Percentiles rank a stretch among this genome's conserved stretches.
These are phyloP conservation scores for Acanthoscelides obtectus DNA, from an alignment of 2,888 invertebrate species.

Conservation along the genomic window DNA sequence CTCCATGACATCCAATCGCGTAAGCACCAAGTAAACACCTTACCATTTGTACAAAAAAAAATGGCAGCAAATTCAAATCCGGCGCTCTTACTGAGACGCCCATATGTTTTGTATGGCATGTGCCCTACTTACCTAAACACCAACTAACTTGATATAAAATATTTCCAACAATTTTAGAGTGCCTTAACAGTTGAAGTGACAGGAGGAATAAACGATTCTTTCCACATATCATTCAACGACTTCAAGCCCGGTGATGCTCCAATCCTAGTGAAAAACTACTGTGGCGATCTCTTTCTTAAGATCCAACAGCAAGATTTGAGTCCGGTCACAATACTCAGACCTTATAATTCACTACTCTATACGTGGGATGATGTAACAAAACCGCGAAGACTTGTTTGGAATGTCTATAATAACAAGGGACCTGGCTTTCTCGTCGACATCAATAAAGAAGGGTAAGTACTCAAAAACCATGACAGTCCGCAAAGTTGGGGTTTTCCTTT, in stretches of 20 bases:
- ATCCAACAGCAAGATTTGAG: slow-evolving; percentile 62
- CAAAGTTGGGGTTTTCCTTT: too few species aligned
- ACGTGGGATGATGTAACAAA: slow-evolving; percentile 83
- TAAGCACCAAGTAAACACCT: background rate
- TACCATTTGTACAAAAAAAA: too few species aligned
- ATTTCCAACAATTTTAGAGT: slow-evolving; percentile 47
- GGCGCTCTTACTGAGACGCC: too few species aligned
- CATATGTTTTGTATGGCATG: background rate
- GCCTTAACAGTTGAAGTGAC: slow-evolving; percentile 67
- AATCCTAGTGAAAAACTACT: slow-evolving; percentile 77
- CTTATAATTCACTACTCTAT: slow-evolving; percentile 70
- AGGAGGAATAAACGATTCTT: slow-evolving; percentile 69
- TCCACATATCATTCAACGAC: slow-evolving; percentile 68
- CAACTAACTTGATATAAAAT: slow-evolving; percentile 1
- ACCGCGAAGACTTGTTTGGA: slow-evolving; percentile 71
- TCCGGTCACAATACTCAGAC: slow-evolving; percentile 70
- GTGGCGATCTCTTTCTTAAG: slow-evolving; percentile 75
- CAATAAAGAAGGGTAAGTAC: slow-evolving; percentile 60
- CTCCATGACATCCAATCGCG: too few species aligned
- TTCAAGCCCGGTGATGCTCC: slow-evolving; percentile 77
- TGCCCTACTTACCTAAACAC: too few species aligned
- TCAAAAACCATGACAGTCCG: too few species aligned
- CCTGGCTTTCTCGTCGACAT: slow-evolving; percentile 70
- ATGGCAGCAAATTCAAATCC: too few species aligned
- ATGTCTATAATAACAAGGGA: slow-evolving; percentile 74